Evolutionary conservation across 2,797 vertebrate species (phyloP).

Genomic region (Myotis vivesi): DNA sequence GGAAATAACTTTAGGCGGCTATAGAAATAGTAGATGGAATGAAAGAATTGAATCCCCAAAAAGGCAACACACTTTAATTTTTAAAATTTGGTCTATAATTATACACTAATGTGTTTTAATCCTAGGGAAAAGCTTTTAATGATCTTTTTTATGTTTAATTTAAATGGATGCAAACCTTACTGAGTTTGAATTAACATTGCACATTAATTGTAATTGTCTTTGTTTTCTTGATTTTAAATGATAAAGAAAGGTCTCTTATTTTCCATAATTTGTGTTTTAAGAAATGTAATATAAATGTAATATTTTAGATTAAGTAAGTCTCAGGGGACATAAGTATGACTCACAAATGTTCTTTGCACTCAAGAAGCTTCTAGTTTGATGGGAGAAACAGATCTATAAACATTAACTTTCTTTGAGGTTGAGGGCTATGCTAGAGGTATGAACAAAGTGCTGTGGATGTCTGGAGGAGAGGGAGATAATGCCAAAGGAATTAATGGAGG

Average conservation of each 20-base stretch:
- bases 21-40: conserved; percentile 50
- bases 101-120: conserved; percentile 32
- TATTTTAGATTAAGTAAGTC: conserved; percentile 38
- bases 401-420: background rate
- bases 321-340: background rate
- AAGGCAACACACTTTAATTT: conserved; percentile 29
- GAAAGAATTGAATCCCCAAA: conserved; percentile 48
- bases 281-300: background rate
- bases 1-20: conserved; percentile 28
- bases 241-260: background rate
- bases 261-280: conserved; percentile 18
- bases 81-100: conserved; percentile 42
- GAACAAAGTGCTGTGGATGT: background rate
- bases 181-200: conserved; percentile 2
- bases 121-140: background rate
- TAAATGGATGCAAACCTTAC: conserved; percentile 41
- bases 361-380: conserved; percentile 11
- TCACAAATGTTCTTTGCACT: background rate
- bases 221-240: conserved; percentile 31
- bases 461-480: background rate
- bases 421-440: background rate
- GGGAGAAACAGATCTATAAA: background rate
- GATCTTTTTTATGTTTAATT: conserved; percentile 40
- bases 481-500: background rate
- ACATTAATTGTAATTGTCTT: background rate